Base-by-base conservation (phyloP, 2,797 vertebrate species). In the Zalophus californianus region DNA sequence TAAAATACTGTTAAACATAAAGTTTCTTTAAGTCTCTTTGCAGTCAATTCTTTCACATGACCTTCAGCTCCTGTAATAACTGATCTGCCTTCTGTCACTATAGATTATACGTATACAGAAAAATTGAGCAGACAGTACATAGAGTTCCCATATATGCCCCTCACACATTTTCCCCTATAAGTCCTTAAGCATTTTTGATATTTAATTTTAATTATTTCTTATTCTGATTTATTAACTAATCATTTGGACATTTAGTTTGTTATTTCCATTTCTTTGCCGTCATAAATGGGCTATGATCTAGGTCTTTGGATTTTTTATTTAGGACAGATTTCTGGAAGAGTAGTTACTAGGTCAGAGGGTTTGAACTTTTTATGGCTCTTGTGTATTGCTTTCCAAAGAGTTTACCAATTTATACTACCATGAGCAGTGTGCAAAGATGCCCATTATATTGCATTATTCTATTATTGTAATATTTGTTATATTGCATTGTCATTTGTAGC, bases 221-320 rank as follows among this genome's bases (percentile, higher is more conserved):
- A 72, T 78, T 68, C 20, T 78, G 64, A 48, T 25, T 72, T 78
- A 92, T 80, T 94, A 86, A 60, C 35, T 50, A 90, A 84, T 96
- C 10, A 60, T 75, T 84, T 72, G 35, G 54, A 64, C 9, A 29
- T 87, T 93, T 68, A 80, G 14, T 73, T 93, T 64, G 14, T 64
- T 75, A 41, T 72, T 66, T 79, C 48, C 52, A 86, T 58, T 35
- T 90, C 32, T 90, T 87, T 86, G 32, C 21, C 62, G 32, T 73
- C 27, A 20, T 50, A 50, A 91, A 44, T 75, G n/a, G 50, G 41
- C 77, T 80, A 58, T 54, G n/a, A 44, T 95, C 44, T 52, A 90
- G 77, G 35, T 82, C 23, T 94, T 86, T 64, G 60, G 27, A 60
- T 75, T 89, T 95, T 86, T 86, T 75, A 93, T 94, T 95, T 94